Evolutionary conservation across 1,140 invertebrate genomes (phyloP), one percentile per base, ranked within the genome.

Genomic region (Trichonephila inaurata): DNA sequence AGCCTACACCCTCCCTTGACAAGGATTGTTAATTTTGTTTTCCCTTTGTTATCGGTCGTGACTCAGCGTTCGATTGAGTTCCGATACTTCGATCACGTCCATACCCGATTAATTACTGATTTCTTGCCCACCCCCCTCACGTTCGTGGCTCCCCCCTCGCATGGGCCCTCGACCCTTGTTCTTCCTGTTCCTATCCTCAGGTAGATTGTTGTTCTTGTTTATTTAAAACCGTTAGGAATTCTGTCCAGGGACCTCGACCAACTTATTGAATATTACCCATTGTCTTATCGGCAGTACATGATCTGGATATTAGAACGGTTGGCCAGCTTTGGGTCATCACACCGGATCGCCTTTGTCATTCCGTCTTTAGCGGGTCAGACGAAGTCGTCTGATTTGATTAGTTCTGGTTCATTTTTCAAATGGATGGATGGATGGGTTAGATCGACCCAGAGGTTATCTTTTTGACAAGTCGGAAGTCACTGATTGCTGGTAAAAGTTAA

Each of bases 11-110:
- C 82, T 83, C 86, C 62, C 69, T 28, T 62, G 33, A 33, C 69
- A 61, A 62, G 89, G 82, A 89, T 62, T 81, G 82, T 81, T 62
- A 40, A 61, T 62, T 91, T 91, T 40, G 89, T 91, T 82, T 33
- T 58, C 24, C 62, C 44, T 81, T 58, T 89, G 88, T 66, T 72
- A 12, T 69, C 24, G 66, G 16, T 81, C 89, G 69, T 82, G 72
- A 91, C 69, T 58, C 44, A 51, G 12, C 44, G 28, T 62, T 69
- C 51, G 89, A 77, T 90, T 66, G 72, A 90, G 89, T 77, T 60
- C 72, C 89, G 51, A 91, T 91, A 83, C 89, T 91, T 91, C 89
- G 89, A 91, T 91, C 89, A 91, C 89, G 89, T 91, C n/a, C 21
- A 0, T 21, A 58, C 21, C 21, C 89, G 72, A 91, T 91, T 91